phyloP scores from a whole-genome alignment of 1,140 invertebrate species.

The Eciton burchellii region DNA sequence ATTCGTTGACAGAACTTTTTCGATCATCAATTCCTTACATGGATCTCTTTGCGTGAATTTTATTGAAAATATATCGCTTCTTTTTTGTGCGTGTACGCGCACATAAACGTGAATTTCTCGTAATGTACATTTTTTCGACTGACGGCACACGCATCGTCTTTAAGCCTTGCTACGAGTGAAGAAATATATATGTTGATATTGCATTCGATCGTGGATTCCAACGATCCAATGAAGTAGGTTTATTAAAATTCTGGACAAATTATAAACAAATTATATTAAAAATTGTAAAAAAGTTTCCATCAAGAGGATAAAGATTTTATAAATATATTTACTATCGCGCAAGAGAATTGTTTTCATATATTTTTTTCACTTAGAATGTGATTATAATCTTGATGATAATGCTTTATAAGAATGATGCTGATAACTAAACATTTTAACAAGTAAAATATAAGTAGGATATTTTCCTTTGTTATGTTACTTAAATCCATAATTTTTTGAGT shows the following conservation, averaged over 20 bases:
- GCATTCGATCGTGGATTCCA: not conserved
- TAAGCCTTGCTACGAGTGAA: not conserved
- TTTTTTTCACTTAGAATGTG: not conserved
- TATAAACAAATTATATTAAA: not conserved
- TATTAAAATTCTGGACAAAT: not conserved
- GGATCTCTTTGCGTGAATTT: too few species aligned
- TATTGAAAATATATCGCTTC: too few species aligned
- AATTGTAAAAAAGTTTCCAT: not conserved
- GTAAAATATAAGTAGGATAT: not conserved
- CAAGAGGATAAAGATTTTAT: not conserved
- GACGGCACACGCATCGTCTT: not conserved
- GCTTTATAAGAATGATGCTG: not conserved
- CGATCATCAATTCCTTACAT: not conserved
- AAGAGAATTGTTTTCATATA: not conserved
- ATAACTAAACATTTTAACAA: not conserved
- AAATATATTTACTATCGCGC: not conserved
- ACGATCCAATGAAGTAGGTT: not conserved
- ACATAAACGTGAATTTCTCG: not conserved
- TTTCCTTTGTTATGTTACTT: not conserved
- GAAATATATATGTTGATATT: constrained; percentile 6
- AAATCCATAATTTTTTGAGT: not conserved
- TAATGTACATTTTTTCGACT: not conserved
- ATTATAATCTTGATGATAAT: constrained; percentile 12
- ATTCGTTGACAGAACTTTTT: not conserved
- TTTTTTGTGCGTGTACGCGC: too few species aligned